phyloP scores from a whole-genome alignment of 2,113 vertebrate genomes.

The Electrona antarctica region DNA sequence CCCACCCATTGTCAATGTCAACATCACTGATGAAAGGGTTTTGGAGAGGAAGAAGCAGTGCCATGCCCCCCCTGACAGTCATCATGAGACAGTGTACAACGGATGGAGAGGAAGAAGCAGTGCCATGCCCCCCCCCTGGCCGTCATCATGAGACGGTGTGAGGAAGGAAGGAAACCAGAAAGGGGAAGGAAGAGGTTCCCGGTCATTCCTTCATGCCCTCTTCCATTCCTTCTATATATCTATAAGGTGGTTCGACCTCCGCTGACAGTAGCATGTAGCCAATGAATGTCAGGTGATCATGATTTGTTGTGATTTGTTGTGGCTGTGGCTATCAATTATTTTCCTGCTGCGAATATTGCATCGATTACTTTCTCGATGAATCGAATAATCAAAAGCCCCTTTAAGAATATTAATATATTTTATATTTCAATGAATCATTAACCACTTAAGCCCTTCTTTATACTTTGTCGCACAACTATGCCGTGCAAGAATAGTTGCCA shows the following conservation, averaged over 20 bases:
- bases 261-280: too few species aligned
- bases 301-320: too few species aligned
- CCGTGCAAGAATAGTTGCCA: too few species aligned
- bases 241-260: not conserved
- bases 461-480: too few species aligned
- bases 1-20: not conserved
- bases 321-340: too few species aligned
- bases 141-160: conserved; percentile 21
- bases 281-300: too few species aligned
- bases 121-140: not conserved
- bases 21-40: conserved; percentile 10
- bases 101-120: conserved; percentile 10
- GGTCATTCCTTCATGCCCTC: not conserved
- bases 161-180: conserved; percentile 36
- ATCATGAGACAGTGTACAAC: conserved; percentile 6
- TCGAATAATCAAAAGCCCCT: too few species aligned
- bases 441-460: too few species aligned
- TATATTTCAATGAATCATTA: too few species aligned
- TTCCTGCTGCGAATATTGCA: too few species aligned
- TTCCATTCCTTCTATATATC: not conserved
- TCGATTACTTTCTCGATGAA: too few species aligned
- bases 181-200: conserved; percentile 46
- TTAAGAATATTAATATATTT: too few species aligned
- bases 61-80: not conserved
- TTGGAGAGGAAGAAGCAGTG: conserved; percentile 10